phyloP scores from a whole-genome alignment of 2,888 invertebrate genomes.

The Zaprionus obscuricornis region DNA sequence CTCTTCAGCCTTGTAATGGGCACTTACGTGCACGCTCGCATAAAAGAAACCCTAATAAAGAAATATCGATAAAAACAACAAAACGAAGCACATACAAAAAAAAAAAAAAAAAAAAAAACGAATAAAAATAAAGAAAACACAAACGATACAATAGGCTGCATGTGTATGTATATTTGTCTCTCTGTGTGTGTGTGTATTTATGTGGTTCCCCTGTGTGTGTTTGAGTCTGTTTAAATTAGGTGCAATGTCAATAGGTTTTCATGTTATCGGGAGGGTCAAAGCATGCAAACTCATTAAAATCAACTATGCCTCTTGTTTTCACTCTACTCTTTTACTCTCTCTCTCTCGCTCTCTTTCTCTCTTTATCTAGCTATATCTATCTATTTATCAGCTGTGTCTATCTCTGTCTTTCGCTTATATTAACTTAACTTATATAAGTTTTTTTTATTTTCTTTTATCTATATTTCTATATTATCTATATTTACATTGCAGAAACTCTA shows the following conservation, averaged over 20 bases:
- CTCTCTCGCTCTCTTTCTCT: constrained; percentile 16
- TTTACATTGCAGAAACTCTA: constrained; percentile 65
- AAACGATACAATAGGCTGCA: constrained; percentile 13
- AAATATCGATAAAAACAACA: constrained; percentile 74
- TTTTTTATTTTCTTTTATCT: constrained; percentile 22
- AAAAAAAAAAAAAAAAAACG: constrained; percentile 15
- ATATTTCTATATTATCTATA: too few species aligned
- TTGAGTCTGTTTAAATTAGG: constrained; percentile 60
- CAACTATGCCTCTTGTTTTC: constrained; percentile 5
- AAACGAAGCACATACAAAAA: constrained; percentile 39
- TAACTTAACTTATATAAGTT: constrained; percentile 33
- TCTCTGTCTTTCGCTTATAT: neutral
- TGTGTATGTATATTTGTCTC: constrained; percentile 6
- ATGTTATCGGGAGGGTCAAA: constrained; percentile 40
- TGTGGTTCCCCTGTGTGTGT: constrained; percentile 10
- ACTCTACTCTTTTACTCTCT: neutral
- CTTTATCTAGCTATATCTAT: constrained; percentile 3
- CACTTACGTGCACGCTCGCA: constrained; percentile 76
- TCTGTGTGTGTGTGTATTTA: constrained; percentile 1
- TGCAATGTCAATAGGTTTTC: constrained; percentile 57
- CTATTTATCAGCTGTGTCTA: too few species aligned
- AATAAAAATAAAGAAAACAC: constrained; percentile 37
- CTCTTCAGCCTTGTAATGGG: constrained; percentile 47
- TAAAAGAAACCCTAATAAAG: constrained; percentile 77
- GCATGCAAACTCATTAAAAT: constrained; percentile 48